phyloP scores from a whole-genome alignment of 2,797 vertebrate species.

The Graptemys geographica region DNA sequence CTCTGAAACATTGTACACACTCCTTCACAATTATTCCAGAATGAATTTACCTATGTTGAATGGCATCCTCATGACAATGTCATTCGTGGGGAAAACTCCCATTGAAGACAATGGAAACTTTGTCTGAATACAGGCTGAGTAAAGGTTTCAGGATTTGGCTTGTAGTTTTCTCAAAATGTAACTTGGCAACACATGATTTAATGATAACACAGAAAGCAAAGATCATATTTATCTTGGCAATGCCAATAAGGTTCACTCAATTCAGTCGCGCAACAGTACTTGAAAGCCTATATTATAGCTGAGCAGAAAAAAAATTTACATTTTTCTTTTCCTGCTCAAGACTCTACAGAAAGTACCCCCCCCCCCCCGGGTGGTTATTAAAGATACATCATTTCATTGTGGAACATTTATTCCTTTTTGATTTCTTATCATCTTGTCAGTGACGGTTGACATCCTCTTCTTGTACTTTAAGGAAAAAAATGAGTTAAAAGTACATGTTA shows the following conservation, averaged over 20 bases:
- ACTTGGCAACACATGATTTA: background rate
- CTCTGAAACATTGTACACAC: background rate
- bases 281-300: background rate
- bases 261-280: background rate
- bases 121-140: background rate
- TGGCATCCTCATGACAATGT: background rate
- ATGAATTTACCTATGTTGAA: background rate
- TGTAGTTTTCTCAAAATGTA: background rate
- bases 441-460: background rate
- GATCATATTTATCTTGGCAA: background rate
- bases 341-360: background rate
- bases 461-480: background rate
- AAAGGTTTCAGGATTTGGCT: background rate
- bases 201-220: background rate
- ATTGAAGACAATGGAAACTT: background rate
- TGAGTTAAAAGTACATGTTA: background rate
- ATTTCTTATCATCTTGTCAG: background rate
- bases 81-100: background rate
- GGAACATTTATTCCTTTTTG: fast-evolving
- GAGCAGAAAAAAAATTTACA: background rate
- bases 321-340: background rate
- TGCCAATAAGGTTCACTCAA: background rate
- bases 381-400: background rate
- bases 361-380: background rate
- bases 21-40: background rate